A percentile compares a stretch with the other conserved stretches of the same genome.
These are phyloP conservation scores for Pedetes capensis DNA, from an alignment of 2,113 vertebrate species.

Conservation along the genomic window DNA sequence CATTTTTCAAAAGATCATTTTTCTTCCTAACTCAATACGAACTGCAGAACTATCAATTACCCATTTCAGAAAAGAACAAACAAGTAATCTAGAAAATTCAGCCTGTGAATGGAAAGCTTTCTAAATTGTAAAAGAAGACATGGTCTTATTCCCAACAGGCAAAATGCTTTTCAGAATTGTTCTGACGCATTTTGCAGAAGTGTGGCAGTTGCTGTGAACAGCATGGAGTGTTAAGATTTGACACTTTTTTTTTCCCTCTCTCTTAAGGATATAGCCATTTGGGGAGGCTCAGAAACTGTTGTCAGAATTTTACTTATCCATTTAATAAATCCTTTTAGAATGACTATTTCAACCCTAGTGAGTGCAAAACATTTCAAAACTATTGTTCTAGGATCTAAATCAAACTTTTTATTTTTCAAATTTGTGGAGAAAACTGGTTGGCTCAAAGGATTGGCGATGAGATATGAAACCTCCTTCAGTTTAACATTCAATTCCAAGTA, in stretches of 20 bases:
- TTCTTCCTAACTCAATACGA: slow-evolving; percentile 63
- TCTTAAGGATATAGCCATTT: slow-evolving; percentile 71
- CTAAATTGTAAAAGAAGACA: slow-evolving; percentile 61
- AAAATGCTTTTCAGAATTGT: slow-evolving; percentile 49
- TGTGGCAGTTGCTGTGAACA: slow-evolving; percentile 72
- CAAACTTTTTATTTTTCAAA: slow-evolving; percentile 45
- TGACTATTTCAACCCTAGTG: slow-evolving; percentile 34
- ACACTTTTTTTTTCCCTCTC: slow-evolving; percentile 50
- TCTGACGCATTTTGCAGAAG: slow-evolving; percentile 62
- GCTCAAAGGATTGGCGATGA: slow-evolving; percentile 18
- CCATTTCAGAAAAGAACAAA: slow-evolving; percentile 77
- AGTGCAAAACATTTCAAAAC: slow-evolving; percentile 45
- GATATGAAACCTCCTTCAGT: neutral
- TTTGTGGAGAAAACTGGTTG: neutral
- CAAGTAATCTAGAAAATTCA: slow-evolving; percentile 59
- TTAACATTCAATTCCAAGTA: slow-evolving; percentile 33
- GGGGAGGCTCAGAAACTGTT: slow-evolving; percentile 64
- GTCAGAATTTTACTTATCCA: slow-evolving; percentile 69
- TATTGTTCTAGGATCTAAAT: slow-evolving; percentile 6
- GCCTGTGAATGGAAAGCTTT: slow-evolving; percentile 49
- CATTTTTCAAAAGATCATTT: slow-evolving; percentile 66
- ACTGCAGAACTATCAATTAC: slow-evolving; percentile 60
- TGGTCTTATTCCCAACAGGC: slow-evolving; percentile 47
- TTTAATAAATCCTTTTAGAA: slow-evolving; percentile 50
- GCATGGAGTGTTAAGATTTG: slow-evolving; percentile 69